Evolutionary conservation across 2,113 vertebrate genomes (phyloP).

Genomic region (Lipophrys pholis): DNA sequence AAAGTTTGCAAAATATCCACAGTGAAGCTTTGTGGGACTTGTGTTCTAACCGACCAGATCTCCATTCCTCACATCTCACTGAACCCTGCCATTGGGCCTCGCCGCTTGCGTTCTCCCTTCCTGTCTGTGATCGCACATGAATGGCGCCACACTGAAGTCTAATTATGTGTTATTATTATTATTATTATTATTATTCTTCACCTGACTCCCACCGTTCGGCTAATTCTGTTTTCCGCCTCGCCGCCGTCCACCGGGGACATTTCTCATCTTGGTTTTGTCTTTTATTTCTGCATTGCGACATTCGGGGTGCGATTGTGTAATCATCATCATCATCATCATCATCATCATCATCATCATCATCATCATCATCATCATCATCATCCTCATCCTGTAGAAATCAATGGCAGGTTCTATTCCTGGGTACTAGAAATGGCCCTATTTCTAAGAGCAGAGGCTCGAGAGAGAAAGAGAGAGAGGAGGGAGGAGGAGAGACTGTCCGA

Average conservation of each 20-base stretch:
- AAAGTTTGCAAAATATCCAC: too few relatives aligned
- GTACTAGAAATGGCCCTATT: constrained; percentile 78
- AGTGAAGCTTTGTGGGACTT: too few relatives aligned
- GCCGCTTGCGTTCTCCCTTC: not conserved
- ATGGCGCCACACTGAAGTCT: constrained; percentile 14
- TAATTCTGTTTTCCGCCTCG: constrained; percentile 45
- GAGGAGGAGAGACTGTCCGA: constrained; percentile 71
- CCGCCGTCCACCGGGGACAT: constrained; percentile 24
- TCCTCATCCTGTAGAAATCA: constrained; percentile 77
- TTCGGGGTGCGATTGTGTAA: constrained; percentile 67
- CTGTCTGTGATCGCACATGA: constrained; percentile 27
- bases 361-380: constrained; percentile 47
- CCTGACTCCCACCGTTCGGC: constrained; percentile 19
- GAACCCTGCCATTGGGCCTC: constrained; percentile 3
- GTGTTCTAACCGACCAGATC: not conserved
- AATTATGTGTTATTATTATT: constrained; percentile 28
- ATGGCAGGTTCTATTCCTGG: constrained; percentile 82
- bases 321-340: constrained; percentile 55
- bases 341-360: constrained; percentile 32
- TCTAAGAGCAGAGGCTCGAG: constrained; percentile 63
- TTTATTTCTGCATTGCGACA: constrained; percentile 74
- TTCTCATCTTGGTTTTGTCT: constrained; percentile 24
- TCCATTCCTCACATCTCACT: constrained; percentile 21
- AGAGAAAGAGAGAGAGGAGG: constrained; percentile 41
- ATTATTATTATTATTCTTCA: constrained; percentile 7